Evolutionary conservation across 2,888 invertebrate genomes (phyloP).

Genomic region (Argyra leucocephala): DNA sequence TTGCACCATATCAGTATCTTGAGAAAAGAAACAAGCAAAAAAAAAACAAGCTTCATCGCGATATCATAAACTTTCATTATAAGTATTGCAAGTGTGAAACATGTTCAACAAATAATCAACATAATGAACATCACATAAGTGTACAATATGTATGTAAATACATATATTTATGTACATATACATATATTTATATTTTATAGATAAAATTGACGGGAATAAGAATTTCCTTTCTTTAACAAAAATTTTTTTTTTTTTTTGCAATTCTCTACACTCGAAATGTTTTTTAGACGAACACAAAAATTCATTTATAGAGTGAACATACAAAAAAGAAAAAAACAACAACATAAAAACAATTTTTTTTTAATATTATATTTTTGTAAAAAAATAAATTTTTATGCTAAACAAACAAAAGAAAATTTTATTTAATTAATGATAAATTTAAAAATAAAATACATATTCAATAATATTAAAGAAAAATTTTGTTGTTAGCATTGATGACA

Average conservation of each 20-base stretch:
- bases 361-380: background rate
- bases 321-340: no score
- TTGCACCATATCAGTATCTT: background rate
- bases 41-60: background rate
- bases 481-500: no score
- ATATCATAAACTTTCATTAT: background rate
- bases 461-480: no score
- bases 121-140: background rate
- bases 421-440: background rate
- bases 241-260: background rate
- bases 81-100: constrained; percentile 4
- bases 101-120: background rate
- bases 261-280: background rate
- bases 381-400: background rate
- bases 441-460: no score
- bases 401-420: background rate
- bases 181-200: background rate
- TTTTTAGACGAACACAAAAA: background rate
- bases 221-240: background rate
- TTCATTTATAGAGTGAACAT: background rate
- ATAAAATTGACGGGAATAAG: background rate
- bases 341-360: background rate
- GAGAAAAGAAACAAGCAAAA: no score
- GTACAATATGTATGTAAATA: background rate
- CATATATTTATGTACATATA: background rate